These are phyloP conservation scores for Daktulosphaira vitifoliae DNA, from an alignment of 1,140 invertebrate species.

Conservation along the genomic window DNA sequence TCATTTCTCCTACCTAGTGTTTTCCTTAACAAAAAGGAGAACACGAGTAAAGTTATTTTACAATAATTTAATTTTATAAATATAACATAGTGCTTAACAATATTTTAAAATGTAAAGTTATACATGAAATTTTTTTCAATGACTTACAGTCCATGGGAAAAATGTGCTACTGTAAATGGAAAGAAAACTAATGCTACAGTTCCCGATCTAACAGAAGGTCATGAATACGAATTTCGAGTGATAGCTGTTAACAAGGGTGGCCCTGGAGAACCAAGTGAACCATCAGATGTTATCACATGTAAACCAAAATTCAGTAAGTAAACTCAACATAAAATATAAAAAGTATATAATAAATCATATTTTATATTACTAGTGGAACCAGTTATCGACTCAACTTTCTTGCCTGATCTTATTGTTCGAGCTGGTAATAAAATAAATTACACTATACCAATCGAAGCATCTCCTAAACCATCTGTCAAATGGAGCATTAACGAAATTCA, in stretches of 20 bases:
- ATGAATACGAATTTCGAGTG: slow-evolving; percentile 95
- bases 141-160: slow-evolving; percentile 84
- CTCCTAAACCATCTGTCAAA: slow-evolving; percentile 68
- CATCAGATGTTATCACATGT: slow-evolving; percentile 72
- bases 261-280: slow-evolving; percentile 85
- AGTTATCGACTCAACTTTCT: slow-evolving; percentile 68
- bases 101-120: too few relatives aligned
- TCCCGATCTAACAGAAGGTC: slow-evolving; percentile 78
- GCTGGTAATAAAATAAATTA: slow-evolving; percentile 85
- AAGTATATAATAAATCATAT: too few relatives aligned
- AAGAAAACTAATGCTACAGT: slow-evolving; percentile 68
- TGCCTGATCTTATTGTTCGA: slow-evolving; percentile 79
- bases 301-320: slow-evolving; percentile 65
- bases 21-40: too few relatives aligned
- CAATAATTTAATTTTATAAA: too few relatives aligned
- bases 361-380: slow-evolving; percentile 55
- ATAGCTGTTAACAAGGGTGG: slow-evolving; percentile 95
- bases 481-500: slow-evolving; percentile 84
- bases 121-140: too few relatives aligned
- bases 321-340: too few relatives aligned
- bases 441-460: slow-evolving; percentile 78
- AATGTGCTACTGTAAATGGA: slow-evolving; percentile 66
- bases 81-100: too few relatives aligned
- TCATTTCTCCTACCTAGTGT: too few relatives aligned
- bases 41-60: too few relatives aligned